Base-by-base conservation (phyloP, 2,113 vertebrate genomes). In the Cololabis saira region DNA sequence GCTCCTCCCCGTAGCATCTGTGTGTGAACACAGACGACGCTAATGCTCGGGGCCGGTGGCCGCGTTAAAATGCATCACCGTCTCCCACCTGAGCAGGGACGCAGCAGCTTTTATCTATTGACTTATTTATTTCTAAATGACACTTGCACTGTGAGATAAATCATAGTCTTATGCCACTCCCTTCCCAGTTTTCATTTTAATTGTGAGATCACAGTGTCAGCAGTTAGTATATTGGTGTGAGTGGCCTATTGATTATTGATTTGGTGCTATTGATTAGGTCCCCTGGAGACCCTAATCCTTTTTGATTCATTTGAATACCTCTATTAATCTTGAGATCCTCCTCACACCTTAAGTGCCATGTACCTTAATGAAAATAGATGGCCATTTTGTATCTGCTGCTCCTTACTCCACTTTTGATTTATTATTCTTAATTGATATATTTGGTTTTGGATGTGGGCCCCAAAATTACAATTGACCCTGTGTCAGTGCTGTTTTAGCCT, bases 211-310 rank as follows among this genome's bases (percentile, higher is more conserved):
- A 92, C 58, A 72, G 90, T 93, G 92, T 94, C 92, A 93, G 92
- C 92, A 91, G 92, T 94, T 90, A 91, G 91, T 93, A 93, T 94
- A 94, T 93, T 94, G 92, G 92, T 94, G 93, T 93, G 93, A 93
- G 91, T 92, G 93, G 92, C 93, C 93, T 94, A 93, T 94, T 94
- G 93, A 94, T 93, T 93, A 94, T 94, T 94, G 93, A 92, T 94
- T 93, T 94, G 89, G 79, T 67, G 81, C 62, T 83, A 93, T 94
- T 84, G 92, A 94, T 92, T 78, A 83, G 71, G 84, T 62, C 87
- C 92, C 90, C 89, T 80, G 88, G 86, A 80, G 91, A 90, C 81
- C 84, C 90, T 93, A 93, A 94, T 94, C 91, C 92, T 91, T 93
- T 94, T 88, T 93, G 91, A 93, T 92, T 93, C 91, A 93, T 94